Evolutionary conservation across 2,113 vertebrate species (phyloP), one percentile per base, ranked within the genome.

Genomic region (Gobius niger): DNA sequence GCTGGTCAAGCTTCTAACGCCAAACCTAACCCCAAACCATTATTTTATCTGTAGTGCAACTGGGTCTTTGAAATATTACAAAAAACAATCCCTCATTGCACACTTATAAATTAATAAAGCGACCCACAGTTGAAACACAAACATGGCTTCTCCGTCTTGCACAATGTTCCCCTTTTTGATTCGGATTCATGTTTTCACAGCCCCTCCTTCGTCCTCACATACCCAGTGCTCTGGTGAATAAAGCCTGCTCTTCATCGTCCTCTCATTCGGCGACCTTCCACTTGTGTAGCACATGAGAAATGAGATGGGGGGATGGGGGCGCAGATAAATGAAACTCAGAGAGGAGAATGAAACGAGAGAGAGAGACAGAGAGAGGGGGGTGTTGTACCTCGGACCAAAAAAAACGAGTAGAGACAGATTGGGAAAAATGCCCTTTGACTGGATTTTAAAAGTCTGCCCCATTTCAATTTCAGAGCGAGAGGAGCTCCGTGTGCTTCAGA

Each of bases 401-500:
- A 81, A 80, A 82, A 81, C 86, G 86, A 81, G 79, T 76, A 83
- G 24, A 88, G 77, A 89, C 82, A 86, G 86, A 34, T 34, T 34
- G 78, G 54, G 79, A 78, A 84, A 85, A 82, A 83, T 88, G 87
- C 78, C 87, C 88, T 91, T 86, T 87, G 85, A 88, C 88, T 89
- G 89, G 82, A 88, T 90, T 89, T 34, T 88, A 89, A 88, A 86
- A 88, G 86, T 90, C 87, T 88, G 83, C 81, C 87, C 87, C 88
- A 90, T 91, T 91, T 92, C 88, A 90, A 91, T 91, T 90, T 88
- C 80, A 84, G 83, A 88, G 81, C 86, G 83, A 90, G 88, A 83
- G 80, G 86, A 88, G 87, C 90, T 88, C 86, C 81, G 85, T 91
- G 87, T 89, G 82, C 85, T 86, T 91, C 84, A 85, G 81, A 90